Evolutionary conservation across 1,140 invertebrate genomes (phyloP).

Genomic region (Atta texana): DNA sequence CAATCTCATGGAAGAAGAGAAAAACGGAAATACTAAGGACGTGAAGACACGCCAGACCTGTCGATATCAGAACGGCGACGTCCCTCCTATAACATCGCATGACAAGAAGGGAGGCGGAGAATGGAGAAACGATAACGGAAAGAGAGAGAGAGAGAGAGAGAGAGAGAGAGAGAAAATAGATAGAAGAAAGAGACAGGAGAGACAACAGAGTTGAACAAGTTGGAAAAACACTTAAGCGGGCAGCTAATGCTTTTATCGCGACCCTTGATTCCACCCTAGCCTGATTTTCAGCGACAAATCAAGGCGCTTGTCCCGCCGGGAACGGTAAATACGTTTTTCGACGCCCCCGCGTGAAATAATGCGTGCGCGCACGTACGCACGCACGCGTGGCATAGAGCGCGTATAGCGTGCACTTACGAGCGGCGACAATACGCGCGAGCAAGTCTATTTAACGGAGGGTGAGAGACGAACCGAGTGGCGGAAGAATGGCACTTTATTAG

Average conservation of each 20-base stretch:
- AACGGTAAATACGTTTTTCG: constrained; percentile 81
- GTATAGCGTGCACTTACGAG: constrained; percentile 37
- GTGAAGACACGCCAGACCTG: constrained; percentile 59
- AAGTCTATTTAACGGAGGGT: constrained; percentile 60
- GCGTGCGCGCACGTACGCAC: constrained; percentile 42
- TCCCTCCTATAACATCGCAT: constrained; percentile 63
- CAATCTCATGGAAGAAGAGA: constrained; percentile 25
- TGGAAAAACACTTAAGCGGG: constrained; percentile 79
- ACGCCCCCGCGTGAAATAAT: constrained; percentile 76
- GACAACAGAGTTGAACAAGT: constrained; percentile 70
- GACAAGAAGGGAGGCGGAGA: constrained; percentile 39
- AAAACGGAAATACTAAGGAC: constrained; percentile 59
- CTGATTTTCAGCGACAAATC: constrained; percentile 80
- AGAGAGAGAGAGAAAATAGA: constrained; percentile 3
- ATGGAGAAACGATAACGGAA: constrained; percentile 41
- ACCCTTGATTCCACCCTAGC: constrained; percentile 76
- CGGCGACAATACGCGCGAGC: constrained; percentile 72
- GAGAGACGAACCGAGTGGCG: constrained; percentile 67
- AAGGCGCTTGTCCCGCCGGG: constrained; percentile 80
- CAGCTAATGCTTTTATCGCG: constrained; percentile 81
- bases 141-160: constrained; percentile 33
- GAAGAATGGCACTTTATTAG: constrained; percentile 73
- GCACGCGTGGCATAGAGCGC: constrained; percentile 28
- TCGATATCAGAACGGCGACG: constrained; percentile 71
- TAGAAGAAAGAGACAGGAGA: constrained; percentile 38